phyloP scores from a whole-genome alignment of 2,888 invertebrate species.

The Orthosia cruda region DNA sequence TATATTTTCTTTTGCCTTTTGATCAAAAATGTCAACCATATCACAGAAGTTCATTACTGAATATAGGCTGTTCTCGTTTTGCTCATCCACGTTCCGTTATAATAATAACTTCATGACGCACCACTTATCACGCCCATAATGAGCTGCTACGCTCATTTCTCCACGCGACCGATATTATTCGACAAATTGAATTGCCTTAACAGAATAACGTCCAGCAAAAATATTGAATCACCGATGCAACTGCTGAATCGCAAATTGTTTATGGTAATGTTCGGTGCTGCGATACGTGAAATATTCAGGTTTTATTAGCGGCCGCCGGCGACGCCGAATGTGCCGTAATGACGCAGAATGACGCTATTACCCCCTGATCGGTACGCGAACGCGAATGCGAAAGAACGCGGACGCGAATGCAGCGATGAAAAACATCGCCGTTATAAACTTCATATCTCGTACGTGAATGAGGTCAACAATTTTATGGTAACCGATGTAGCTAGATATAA shows the following conservation, averaged over 20 bases:
- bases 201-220: conserved; percentile 73
- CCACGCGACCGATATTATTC: conserved; percentile 61
- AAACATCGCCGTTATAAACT: conserved; percentile 55
- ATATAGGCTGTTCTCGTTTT: neutral
- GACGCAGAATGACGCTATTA: conserved; percentile 70
- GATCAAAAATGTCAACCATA: neutral
- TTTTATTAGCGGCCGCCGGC: conserved; percentile 79
- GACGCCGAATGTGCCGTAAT: conserved; percentile 71
- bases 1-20: neutral
- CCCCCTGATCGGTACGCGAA: conserved; percentile 54
- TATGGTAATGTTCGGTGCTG: conserved; percentile 81
- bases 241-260: conserved; percentile 85
- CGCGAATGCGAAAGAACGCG: conserved; percentile 40
- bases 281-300: conserved; percentile 83
- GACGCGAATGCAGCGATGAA: conserved; percentile 47
- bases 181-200: conserved; percentile 67
- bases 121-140: conserved; percentile 35
- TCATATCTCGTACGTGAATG: conserved; percentile 50
- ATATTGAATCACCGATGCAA: conserved; percentile 82
- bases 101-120: conserved; percentile 4
- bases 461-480: conserved; percentile 50
- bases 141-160: conserved; percentile 39
- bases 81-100: neutral
- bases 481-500: conserved; percentile 42
- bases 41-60: neutral